Evolutionary conservation across 2,888 invertebrate genomes (phyloP).

Genomic region (Rhagonycha fulva): DNA sequence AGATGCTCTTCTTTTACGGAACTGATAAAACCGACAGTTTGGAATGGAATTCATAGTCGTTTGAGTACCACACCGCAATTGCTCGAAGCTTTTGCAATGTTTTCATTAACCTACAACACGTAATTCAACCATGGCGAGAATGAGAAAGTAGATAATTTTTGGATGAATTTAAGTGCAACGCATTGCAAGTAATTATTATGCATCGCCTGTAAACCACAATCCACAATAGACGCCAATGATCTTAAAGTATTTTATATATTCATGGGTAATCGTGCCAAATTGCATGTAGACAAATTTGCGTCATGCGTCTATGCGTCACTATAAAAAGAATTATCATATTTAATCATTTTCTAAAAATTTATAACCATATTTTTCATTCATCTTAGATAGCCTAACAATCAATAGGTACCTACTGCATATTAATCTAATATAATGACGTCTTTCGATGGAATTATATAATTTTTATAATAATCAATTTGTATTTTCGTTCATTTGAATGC

Average conservation of each 20-base stretch:
- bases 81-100: too few species aligned
- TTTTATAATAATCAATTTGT: background rate
- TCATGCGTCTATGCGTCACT: background rate
- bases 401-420: too few species aligned
- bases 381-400: background rate
- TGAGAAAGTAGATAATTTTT: too few species aligned
- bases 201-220: background rate
- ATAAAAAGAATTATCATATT: background rate
- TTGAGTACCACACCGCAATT: too few species aligned
- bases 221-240: background rate
- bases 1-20: background rate
- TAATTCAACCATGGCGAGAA: too few species aligned
- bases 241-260: background rate
- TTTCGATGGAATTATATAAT: background rate
- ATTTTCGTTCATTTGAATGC: background rate
- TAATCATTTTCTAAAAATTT: background rate
- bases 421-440: background rate
- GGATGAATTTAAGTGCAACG: too few species aligned
- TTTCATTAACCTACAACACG: too few species aligned
- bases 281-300: background rate
- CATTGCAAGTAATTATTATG: background rate
- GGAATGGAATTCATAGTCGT: too few species aligned
- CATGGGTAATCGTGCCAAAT: background rate
- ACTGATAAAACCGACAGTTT: background rate
- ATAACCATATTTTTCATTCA: background rate